Evolutionary conservation across 2,113 vertebrate genomes (phyloP), one percentile per base, ranked within the genome.

Genomic region (Catagonus wagneri): DNA sequence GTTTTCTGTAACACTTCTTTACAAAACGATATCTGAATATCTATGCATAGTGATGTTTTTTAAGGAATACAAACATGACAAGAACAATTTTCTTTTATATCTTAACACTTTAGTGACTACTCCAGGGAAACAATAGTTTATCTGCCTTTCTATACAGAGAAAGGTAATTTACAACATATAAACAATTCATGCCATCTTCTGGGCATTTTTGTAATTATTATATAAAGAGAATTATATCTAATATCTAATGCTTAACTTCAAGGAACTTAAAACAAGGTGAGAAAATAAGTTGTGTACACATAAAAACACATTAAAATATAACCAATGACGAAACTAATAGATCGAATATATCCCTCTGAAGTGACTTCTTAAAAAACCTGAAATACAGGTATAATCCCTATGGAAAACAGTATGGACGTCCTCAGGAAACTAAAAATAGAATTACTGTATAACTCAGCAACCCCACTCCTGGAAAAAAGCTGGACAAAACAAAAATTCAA

Each of bases 171-270:
- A 34, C 76, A 81, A 61, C 27, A 58, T 12, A 22, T 52, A 91
- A 88, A 52, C 66, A 90, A 89, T 39, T 63, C 39, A 54, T 81
- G 6, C 1, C 17, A 84, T 34, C 36, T 58, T 60, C n/a, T 50
- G 15, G 58, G 14, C 4, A 60, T 80, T 58, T 83, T 86, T 7
- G 12, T 52, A 29, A 65, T 75, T 90, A 61, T 65, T 85, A 20
- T 34, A 69, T 50, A 39, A 34, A 50, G 20, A 0, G 11, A 92
- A 69, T 13, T 85, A 0, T 52, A 1, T 74, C 32, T 44, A 6
- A 89, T 14, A 60, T 20, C 69, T 89, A 34, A 87, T 74, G 93
- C 72, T 92, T 92, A 11, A 92, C 25, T 54, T 75, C 7, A 84
- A 84, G 44, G 39, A 61, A 79, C 39, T 79, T 83, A 39, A 8